Evolutionary conservation across 2,888 invertebrate genomes (phyloP).

Genomic region (Podotricha telesiphe): DNA sequence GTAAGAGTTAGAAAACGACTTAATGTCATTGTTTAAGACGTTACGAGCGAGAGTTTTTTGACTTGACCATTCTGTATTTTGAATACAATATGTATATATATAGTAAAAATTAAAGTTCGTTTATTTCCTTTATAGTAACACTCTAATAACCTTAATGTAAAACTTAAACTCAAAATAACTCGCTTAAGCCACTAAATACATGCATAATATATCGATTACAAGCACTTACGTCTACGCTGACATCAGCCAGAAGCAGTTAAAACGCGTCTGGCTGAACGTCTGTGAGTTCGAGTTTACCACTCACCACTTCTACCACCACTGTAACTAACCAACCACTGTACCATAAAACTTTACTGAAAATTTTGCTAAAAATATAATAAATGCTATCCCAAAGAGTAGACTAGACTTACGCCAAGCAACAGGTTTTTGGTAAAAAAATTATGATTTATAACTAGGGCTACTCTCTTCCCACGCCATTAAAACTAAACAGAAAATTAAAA

Average conservation of each 20-base stretch:
- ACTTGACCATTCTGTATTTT: background rate
- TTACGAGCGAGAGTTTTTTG: background rate
- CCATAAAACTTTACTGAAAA: background rate
- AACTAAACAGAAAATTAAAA: background rate
- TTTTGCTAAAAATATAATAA: background rate
- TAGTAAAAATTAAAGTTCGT: no score
- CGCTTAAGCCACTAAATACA: no score
- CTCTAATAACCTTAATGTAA: no score
- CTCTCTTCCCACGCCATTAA: background rate
- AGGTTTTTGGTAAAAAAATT: background rate
- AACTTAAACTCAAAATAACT: no score
- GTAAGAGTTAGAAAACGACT: constrained; percentile 11
- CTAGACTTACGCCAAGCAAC: background rate
- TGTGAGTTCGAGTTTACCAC: no score
- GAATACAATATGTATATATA: background rate
- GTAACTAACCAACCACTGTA: no score
- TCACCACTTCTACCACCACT: no score
- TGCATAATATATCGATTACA: no score
- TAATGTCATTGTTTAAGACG: constrained; percentile 16
- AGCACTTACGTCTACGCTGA: no score
- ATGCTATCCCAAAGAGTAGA: background rate
- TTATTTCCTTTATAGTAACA: no score
- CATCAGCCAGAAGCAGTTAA: no score
- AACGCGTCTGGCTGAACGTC: no score
- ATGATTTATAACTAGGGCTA: background rate